Evolutionary conservation across 2,797 vertebrate species (phyloP), one percentile per base, ranked within the genome.

Genomic region (Danio tinwini): DNA sequence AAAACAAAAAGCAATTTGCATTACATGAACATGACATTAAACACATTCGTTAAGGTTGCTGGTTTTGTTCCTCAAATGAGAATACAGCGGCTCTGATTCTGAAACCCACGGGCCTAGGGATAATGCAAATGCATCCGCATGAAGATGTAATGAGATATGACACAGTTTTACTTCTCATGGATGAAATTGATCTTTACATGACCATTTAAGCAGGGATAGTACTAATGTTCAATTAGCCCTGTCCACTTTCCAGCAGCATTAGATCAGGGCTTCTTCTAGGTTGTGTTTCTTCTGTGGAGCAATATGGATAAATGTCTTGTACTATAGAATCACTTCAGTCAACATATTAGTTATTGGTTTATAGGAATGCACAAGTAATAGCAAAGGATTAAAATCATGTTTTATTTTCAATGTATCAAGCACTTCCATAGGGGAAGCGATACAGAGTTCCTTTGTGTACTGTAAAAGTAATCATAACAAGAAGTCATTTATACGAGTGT

Each of bases 141-240:
- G 87, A 90, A 86, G 86, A 85, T 87, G 90, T 91, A 70, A 70
- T 70, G 76, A 84, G 45, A 78, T 87, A 91, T 77, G 76, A 87
- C 39, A 76, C 72, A 83, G 82, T 88, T 90, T 90, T 90, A 91
- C 88, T 80, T 88, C 86, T 83, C n/a, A 84, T 81, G 87, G 80
- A 85, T 88, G 88, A 85, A 90, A 91, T 87, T 88, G 86, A 90
- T 86, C 87, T 85, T 89, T 88, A 90, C 88, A 89, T 87, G 88
- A 89, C 70, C 86, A 86, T 92, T 91, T 90, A 90, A 90, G 91
- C 89, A 83, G 88, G 84, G 67, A 88, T 75, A 88, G 80, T 84
- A 81, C 84, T 80, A 74, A 84, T 76, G 86, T 89, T 91, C 89
- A 91, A 91, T 90, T 87, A 83, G 74, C 89, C 88, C 86, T 90